Percentiles rank a stretch among this genome's conserved stretches.
Conservation (phyloP, 1,140 invertebrate species). For the Papilio glaucus region DNA sequence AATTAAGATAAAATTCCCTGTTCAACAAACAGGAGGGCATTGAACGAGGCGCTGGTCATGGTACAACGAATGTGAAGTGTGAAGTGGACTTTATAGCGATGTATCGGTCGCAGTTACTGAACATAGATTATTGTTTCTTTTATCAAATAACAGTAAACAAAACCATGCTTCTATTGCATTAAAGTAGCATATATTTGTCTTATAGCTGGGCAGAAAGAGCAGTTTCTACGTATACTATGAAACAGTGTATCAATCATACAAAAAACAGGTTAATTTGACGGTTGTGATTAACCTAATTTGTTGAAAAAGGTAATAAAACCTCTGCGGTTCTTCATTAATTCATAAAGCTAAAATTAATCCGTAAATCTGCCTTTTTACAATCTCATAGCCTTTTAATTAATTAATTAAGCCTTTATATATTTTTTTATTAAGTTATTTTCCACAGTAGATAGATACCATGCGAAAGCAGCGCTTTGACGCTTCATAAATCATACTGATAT, state of each 20-base stretch:
- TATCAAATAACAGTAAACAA: neutral
- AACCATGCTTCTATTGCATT: neutral
- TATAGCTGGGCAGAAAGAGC: too few relatives aligned
- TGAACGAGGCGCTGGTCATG: too few relatives aligned
- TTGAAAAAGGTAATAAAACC: neutral
- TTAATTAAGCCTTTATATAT: neutral
- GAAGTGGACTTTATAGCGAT: neutral
- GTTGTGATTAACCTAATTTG: neutral
- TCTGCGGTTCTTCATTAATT: neutral
- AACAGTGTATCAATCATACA: neutral
- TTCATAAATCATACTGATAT: too few relatives aligned
- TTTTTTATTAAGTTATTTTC: neutral
- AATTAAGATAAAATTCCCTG: slow-evolving; percentile 40
- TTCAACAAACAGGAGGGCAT: neutral
- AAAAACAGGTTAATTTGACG: neutral
- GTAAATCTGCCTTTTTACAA: slow-evolving; percentile 13
- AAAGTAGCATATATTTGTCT: too few relatives aligned
- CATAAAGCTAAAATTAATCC: neutral
- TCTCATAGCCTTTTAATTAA: neutral
- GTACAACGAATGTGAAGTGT: neutral
- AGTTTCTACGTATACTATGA: too few relatives aligned
- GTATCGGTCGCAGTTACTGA: neutral
- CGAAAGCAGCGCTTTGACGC: neutral
- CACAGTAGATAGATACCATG: neutral
- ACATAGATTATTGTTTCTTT: neutral